These are phyloP conservation scores for Diadegma fenestrale DNA, from an alignment of 2,888 invertebrate species.

Conservation along the genomic window DNA sequence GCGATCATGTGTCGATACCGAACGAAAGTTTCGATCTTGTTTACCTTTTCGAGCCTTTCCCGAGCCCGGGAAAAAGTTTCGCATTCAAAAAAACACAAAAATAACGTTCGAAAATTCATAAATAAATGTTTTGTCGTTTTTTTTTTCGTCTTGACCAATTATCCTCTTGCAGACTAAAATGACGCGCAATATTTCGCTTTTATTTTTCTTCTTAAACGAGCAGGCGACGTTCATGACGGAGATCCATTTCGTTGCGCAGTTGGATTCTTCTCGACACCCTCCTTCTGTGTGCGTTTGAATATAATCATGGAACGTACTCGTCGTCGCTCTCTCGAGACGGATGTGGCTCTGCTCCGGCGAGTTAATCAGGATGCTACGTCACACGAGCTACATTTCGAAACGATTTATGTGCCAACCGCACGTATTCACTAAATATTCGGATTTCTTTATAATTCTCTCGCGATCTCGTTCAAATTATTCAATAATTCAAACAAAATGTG, in stretches of 20 bases:
- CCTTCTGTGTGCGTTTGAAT: not conserved
- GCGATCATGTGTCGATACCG: not conserved
- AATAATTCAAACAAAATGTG: too few species aligned
- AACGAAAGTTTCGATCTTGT: not conserved
- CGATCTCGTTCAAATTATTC: too few species aligned
- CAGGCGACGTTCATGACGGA: constrained; percentile 3
- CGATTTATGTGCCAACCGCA: constrained; percentile 39
- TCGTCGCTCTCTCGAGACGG: constrained; percentile 71
- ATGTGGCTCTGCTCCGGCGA: constrained; percentile 75
- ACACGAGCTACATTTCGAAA: constrained; percentile 65
- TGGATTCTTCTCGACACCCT: constrained; percentile 43
- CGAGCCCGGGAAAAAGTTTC: not conserved
- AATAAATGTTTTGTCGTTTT: not conserved
- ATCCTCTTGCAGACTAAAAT: constrained; percentile 8
- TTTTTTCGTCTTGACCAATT: not conserved
- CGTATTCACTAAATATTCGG: constrained; percentile 58
- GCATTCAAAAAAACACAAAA: not conserved
- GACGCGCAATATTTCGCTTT: constrained; percentile 32
- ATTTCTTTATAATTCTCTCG: constrained; percentile 54
- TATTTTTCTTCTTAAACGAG: constrained; percentile 24
- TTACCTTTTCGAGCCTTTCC: not conserved
- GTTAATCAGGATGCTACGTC: constrained; percentile 81
- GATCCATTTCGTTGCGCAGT: constrained; percentile 42
- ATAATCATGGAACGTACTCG: constrained; percentile 16
- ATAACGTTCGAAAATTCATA: not conserved